Evolutionary conservation across 2,888 invertebrate species (phyloP), one percentile per base, ranked within the genome.

Genomic region (Didymodactylos carnosus): DNA sequence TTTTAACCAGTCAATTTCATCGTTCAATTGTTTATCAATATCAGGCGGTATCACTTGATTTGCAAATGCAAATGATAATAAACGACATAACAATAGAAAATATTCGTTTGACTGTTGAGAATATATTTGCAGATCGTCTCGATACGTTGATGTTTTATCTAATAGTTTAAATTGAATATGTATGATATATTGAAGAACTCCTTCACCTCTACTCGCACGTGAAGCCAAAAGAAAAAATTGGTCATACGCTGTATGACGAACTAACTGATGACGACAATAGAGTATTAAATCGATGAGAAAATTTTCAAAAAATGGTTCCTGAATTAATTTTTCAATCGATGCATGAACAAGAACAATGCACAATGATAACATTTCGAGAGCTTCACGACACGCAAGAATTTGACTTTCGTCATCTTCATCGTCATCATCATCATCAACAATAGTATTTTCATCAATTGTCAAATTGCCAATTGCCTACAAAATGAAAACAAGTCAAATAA

Each of bases 331-430:
- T 78, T 92, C 91, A 77, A 94, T 85, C 73, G 90, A 90, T 73
- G 88, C 88, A n/a, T 92, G 91, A 83, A 92, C 92, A 71, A 95
- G 84, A 71, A 92, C 90, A 81, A 94, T 87, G 77, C 91, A 90
- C 77, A 94, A 88, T 70, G 92, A 91, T 76, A 95, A 86, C 76
- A 93, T 89, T 85, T 95, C 94, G 82, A 95, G 86, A 69, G 93
- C 91, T 85, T 94, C 94, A 79, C 91, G 90, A 79, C 92, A 92
- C 80, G 92, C 89, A 85, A 62, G 35, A 35, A 35, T 29, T 35
- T 35, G 29, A 35, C 35, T 35, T 35, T 62, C 62, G 4, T 62
- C 35, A 19, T 62, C 62, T 35, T 62, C 62, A 62, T 62, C 35
- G 11, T 62, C 62, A 19, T 62, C 62, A n/a, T 62, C 35, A 16